phyloP scores from a whole-genome alignment of 2,113 vertebrate genomes.

The Australoheros scitulus region DNA sequence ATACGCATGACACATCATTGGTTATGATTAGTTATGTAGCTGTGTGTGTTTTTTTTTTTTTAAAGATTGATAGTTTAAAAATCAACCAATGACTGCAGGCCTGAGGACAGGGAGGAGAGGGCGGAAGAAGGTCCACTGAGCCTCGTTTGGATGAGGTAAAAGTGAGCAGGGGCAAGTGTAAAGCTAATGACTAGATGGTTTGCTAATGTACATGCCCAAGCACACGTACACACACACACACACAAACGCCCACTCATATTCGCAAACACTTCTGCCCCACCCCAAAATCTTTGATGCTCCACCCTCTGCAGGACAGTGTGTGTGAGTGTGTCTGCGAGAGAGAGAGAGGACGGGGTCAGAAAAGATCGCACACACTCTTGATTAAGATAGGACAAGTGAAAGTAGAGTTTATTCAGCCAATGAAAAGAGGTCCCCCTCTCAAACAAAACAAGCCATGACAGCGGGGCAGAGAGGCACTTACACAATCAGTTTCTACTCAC shows the following conservation, averaged over 20 bases:
- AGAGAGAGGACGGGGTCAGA: background rate
- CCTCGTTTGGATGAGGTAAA: conserved; percentile 54
- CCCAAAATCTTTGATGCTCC: background rate
- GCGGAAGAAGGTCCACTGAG: conserved; percentile 27
- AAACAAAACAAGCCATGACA: conserved; percentile 47
- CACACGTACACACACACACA: conserved; percentile 14
- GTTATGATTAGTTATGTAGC: conserved; percentile 50
- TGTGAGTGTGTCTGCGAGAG: background rate
- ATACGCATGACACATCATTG: conserved; percentile 62
- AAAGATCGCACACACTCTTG: conserved; percentile 35
- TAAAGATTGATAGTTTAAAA: conserved; percentile 5
- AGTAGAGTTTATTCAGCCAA: conserved; percentile 64
- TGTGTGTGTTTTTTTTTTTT: background rate
- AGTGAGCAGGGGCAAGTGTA: background rate
- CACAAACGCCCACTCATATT: background rate
- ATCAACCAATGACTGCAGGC: conserved; percentile 55
- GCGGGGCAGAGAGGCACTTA: conserved; percentile 76
- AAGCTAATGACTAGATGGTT: conserved; percentile 41
- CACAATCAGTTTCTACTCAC: conserved; percentile 46
- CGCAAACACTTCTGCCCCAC: conserved; percentile 38
- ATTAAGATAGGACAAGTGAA: conserved; percentile 52
- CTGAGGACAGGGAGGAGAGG: conserved; percentile 10
- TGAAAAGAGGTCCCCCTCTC: conserved; percentile 34
- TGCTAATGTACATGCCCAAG: conserved; percentile 70
- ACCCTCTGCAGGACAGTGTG: background rate